phyloP scores from a whole-genome alignment of 2,113 vertebrate genomes.

The Hassar affinis region DNA sequence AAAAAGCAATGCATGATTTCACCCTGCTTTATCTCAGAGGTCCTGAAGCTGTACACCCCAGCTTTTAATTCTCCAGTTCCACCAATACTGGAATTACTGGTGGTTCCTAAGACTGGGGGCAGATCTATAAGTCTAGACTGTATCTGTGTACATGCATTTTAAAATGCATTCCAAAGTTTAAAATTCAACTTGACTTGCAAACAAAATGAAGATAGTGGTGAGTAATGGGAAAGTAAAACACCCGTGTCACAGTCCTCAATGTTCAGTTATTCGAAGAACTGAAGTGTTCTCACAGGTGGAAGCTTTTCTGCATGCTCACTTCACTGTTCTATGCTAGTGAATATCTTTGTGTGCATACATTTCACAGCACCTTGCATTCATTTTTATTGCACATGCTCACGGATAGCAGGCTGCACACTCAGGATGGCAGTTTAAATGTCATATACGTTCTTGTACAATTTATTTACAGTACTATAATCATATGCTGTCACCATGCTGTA shows the following conservation, averaged over 20 bases:
- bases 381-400: not conserved
- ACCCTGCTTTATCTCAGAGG: no score
- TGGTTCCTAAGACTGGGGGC: no score
- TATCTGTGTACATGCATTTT: not conserved
- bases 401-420: not conserved
- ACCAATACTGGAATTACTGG: no score
- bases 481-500: no score
- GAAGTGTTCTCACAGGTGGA: not conserved
- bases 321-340: not conserved
- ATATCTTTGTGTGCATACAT: not conserved
- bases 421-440: not conserved
- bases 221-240: not conserved
- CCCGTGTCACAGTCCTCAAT: not conserved
- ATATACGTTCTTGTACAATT: not conserved
- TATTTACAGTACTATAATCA: not conserved
- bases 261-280: not conserved
- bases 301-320: not conserved
- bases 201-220: not conserved
- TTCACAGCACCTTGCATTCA: not conserved
- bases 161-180: no score
- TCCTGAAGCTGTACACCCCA: no score
- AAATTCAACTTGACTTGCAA: not conserved
- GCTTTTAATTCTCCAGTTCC: no score
- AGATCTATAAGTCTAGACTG: no score
- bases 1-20: no score